phyloP scores from a whole-genome alignment of 1,140 invertebrate species.

The Brachionus rubens region DNA sequence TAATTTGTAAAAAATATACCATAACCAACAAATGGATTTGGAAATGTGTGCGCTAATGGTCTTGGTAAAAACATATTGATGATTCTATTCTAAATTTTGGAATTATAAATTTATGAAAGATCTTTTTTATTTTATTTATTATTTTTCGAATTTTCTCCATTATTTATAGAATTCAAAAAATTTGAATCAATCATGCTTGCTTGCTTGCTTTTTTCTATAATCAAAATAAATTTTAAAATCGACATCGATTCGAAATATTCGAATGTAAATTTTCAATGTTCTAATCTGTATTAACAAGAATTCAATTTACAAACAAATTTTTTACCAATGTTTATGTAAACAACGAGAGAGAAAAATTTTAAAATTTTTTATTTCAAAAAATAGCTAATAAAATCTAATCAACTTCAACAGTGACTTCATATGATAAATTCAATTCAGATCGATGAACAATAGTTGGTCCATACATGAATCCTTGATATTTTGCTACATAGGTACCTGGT shows the following conservation, averaged over 20 bases:
- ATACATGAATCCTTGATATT: background rate
- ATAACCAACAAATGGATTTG: conserved; percentile 25
- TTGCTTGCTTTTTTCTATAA: background rate
- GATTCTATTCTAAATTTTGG: background rate
- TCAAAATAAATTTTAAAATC: background rate
- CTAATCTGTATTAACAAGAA: too few species aligned
- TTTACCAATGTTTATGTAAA: background rate
- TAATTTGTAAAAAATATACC: conserved; percentile 31
- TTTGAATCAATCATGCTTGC: conserved; percentile 5
- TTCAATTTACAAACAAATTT: too few species aligned
- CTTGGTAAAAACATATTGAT: conserved; percentile 7
- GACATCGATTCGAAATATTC: conserved; percentile 4
- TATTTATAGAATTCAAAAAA: background rate
- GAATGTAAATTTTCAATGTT: background rate
- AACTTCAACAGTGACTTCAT: conserved; percentile 25
- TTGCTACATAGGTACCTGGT: background rate
- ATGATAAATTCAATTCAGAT: background rate
- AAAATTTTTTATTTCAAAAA: background rate
- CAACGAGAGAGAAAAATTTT: background rate
- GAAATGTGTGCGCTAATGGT: conserved; percentile 24
- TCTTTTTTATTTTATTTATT: background rate
- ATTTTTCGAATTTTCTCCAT: too few species aligned
- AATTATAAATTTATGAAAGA: background rate
- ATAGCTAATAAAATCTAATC: background rate
- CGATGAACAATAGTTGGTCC: background rate